Percentiles rank a stretch among this genome's conserved stretches.
Evolutionary conservation across 2,888 invertebrate species (phyloP).

Genomic region (Taenaris catops): DNA sequence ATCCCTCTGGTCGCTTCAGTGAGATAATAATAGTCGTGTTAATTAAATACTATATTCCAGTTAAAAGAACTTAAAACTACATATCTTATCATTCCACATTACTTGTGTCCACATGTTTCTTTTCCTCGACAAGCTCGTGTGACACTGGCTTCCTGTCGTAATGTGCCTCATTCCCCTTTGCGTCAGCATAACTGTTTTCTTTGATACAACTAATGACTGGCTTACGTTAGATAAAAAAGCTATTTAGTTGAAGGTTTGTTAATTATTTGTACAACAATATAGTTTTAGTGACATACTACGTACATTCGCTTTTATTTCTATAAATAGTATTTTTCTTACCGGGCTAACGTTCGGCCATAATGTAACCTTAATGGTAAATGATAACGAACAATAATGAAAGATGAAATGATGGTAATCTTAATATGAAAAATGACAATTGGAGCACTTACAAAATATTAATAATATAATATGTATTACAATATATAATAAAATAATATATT

Average conservation of each 20-base stretch:
- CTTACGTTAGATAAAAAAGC: constrained; percentile 19
- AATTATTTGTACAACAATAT: constrained; percentile 1
- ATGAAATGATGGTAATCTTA: no score
- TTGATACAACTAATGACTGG: constrained; percentile 20
- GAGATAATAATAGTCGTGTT: constrained; percentile 4
- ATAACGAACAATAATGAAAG: no score
- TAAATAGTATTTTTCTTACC: no score
- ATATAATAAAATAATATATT: no score
- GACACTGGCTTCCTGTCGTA: constrained; percentile 21
- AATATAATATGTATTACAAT: no score
- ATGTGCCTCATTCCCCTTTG: constrained; percentile 14
- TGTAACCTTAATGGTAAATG: no score
- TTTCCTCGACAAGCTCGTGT: constrained; percentile 18
- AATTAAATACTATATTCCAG: constrained; percentile 13
- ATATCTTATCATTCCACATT: constrained; percentile 19
- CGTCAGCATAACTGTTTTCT: constrained; percentile 19
- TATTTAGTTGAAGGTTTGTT: constrained; percentile 12
- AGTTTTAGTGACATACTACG: no score
- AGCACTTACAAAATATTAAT: no score
- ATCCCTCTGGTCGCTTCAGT: background rate
- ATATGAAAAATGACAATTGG: no score
- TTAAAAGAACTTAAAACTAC: constrained; percentile 2
- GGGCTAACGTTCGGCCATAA: no score
- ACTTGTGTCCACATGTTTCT: constrained; percentile 19
- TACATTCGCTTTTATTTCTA: constrained; percentile 1